These are phyloP conservation scores for Phocides pigmalion DNA, from an alignment of 1,140 invertebrate genomes.

Conservation along the genomic window DNA sequence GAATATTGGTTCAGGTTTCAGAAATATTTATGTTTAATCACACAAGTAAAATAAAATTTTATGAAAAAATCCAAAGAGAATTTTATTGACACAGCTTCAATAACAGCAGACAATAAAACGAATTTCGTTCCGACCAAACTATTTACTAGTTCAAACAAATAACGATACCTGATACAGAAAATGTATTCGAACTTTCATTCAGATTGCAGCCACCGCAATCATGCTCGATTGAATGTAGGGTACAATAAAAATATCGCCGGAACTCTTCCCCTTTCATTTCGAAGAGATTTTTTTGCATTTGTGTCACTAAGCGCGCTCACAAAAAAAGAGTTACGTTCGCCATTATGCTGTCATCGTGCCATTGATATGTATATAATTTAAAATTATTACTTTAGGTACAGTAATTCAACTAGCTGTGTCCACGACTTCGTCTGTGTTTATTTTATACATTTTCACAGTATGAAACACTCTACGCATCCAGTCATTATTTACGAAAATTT, in stretches of 20 bases:
- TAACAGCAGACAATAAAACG: no score
- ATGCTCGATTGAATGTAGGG: conserved; percentile 22
- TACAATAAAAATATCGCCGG: conserved; percentile 20
- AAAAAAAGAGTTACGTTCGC: conserved; percentile 24
- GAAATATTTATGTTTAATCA: no score
- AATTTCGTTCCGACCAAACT: background rate
- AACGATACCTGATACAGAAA: conserved; percentile 8
- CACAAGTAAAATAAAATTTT: no score
- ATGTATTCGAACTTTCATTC: conserved; percentile 15
- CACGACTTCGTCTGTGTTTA: no score
- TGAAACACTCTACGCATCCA: no score
- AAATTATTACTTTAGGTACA: no score
- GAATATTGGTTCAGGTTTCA: no score
- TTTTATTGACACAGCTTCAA: background rate
- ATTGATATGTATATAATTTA: conserved; percentile 13
- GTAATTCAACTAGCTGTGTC: no score
- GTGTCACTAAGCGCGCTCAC: conserved; percentile 30
- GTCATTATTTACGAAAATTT: no score
- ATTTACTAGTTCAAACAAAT: conserved; percentile 11
- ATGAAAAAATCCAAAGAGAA: no score
- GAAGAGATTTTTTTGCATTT: conserved; percentile 28
- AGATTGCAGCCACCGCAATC: conserved; percentile 15
- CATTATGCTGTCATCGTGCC: conserved; percentile 26
- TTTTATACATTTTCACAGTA: no score
- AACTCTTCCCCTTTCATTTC: conserved; percentile 28